Conservation (phyloP, 2,797 vertebrate species). For the Epinephelus malabaricus region DNA sequence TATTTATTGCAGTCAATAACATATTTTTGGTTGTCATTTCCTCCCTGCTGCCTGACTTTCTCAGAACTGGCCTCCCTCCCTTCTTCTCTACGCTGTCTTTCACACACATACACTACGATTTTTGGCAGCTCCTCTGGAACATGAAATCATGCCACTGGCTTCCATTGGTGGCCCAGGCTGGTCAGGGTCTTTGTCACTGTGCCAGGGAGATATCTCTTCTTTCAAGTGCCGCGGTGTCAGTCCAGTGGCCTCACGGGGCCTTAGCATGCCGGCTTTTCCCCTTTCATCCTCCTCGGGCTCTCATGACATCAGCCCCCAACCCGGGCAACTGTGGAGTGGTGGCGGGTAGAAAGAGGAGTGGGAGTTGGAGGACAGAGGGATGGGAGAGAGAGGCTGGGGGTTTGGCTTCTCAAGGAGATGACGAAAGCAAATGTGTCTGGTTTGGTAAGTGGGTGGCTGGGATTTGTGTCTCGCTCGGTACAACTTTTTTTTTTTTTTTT, state of each 20-base stretch:
- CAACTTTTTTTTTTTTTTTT: constrained; percentile 11
- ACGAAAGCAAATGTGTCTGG: constrained; percentile 47
- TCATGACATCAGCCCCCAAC: constrained; percentile 77
- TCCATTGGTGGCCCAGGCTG: constrained; percentile 54
- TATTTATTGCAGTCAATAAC: constrained; percentile 65
- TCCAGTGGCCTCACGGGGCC: constrained; percentile 59
- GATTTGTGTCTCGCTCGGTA: constrained; percentile 48
- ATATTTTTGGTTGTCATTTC: constrained; percentile 65
- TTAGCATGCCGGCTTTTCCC: constrained; percentile 51
- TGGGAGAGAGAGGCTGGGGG: constrained; percentile 29
- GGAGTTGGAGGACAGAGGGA: constrained; percentile 40
- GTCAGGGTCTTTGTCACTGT: constrained; percentile 68
- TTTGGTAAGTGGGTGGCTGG: constrained; percentile 58
- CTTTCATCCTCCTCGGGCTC: constrained; percentile 75
- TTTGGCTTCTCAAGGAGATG: constrained; percentile 56
- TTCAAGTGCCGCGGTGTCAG: constrained; percentile 65
- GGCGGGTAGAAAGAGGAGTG: constrained; percentile 32
- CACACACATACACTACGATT: constrained; percentile 59
- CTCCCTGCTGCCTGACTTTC: constrained; percentile 54
- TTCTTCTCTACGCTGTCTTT: constrained; percentile 46
- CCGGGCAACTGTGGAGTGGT: constrained; percentile 19
- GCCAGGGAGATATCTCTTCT: constrained; percentile 78
- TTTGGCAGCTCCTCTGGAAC: constrained; percentile 78
- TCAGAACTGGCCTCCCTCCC: constrained; percentile 45
- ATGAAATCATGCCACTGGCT: constrained; percentile 76